These are phyloP conservation scores for Pangasius larnaudii DNA, from an alignment of 2,797 vertebrate species.

Conservation along the genomic window DNA sequence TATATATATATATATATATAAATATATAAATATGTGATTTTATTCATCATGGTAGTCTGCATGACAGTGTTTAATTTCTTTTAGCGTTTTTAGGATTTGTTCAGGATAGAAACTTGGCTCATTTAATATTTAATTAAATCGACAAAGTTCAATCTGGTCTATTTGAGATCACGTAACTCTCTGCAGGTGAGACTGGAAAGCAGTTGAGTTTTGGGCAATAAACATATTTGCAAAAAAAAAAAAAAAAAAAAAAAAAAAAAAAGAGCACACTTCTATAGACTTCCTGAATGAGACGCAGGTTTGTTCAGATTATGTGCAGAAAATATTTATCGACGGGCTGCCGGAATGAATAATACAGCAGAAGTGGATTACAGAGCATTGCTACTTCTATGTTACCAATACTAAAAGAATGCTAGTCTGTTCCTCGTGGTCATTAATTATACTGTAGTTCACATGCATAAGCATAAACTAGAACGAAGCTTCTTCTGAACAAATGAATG, in stretches of 20 bases:
- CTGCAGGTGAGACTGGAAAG: neutral
- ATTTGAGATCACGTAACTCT: neutral
- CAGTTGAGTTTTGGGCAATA: neutral
- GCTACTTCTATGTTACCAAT: neutral
- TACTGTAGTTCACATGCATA: neutral
- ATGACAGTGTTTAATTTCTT: neutral
- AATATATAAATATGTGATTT: neutral
- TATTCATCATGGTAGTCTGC: neutral
- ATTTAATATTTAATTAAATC: neutral
- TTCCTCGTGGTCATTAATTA: neutral
- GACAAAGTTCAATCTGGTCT: no score
- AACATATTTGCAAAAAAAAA: neutral
- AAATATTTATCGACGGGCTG: neutral
- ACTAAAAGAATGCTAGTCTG: neutral
- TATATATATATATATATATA: no score
- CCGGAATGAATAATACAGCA: neutral
- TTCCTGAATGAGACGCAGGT: neutral
- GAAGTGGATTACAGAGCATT: neutral
- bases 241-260: neutral
- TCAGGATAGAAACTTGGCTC: neutral
- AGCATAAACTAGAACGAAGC: neutral
- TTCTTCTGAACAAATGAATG: neutral
- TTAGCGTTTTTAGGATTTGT: neutral
- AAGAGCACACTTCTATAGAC: neutral
- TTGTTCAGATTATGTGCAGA: neutral